Conservation (phyloP, 2,113 vertebrate genomes). For the Procavia capensis region DNA sequence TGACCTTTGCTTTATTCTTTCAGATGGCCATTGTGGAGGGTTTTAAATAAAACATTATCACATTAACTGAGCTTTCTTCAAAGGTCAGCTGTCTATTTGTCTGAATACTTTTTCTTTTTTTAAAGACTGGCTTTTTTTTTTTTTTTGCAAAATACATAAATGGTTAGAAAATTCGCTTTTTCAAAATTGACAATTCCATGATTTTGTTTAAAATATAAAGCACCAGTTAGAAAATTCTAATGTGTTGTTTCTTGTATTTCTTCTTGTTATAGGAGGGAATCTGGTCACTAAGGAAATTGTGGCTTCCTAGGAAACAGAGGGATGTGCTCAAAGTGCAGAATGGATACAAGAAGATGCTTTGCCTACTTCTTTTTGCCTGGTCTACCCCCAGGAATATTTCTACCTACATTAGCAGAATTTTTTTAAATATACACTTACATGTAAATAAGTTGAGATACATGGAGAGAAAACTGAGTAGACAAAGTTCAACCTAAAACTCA, state of each 20-base stretch:
- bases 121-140: constrained; percentile 45
- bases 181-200: neutral
- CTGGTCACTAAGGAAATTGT: neutral
- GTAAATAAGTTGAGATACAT: constrained; percentile 12
- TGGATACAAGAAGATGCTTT: neutral
- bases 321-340: neutral
- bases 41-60: constrained; percentile 76
- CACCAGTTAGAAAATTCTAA: constrained; percentile 9
- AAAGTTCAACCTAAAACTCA: constrained; percentile 34
- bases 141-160: neutral
- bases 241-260: constrained; percentile 1
- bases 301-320: constrained; percentile 21
- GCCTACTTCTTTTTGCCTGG: constrained; percentile 42
- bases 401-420: neutral
- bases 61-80: constrained; percentile 66
- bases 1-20: constrained; percentile 74
- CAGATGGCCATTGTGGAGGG: constrained; percentile 34
- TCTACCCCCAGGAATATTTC: neutral
- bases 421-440: neutral
- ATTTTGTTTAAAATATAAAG: constrained; percentile 58
- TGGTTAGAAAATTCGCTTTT: constrained; percentile 48
- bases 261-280: neutral
- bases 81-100: constrained; percentile 71
- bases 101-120: constrained; percentile 55
- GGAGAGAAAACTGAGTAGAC: neutral